Conservation (phyloP, 2,888 invertebrate genomes). For the Pheosia gnoma region DNA sequence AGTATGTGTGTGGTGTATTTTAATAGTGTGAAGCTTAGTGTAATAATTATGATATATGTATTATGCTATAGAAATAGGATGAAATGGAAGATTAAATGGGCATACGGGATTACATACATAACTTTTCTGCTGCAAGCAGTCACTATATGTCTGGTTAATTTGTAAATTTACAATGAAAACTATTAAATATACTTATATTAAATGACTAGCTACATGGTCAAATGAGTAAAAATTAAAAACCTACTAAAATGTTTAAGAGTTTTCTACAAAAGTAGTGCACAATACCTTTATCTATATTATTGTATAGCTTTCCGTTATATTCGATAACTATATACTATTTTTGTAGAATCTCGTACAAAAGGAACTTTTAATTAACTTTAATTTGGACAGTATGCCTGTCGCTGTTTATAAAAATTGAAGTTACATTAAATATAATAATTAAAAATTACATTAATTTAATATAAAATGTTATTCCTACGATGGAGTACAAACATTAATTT, state of each 20-base stretch:
- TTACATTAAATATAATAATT: slow-evolving; percentile 13
- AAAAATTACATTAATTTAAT: slow-evolving; percentile 22
- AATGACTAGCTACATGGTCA: slow-evolving; percentile 16
- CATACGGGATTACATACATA: slow-evolving; percentile 11
- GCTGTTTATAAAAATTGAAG: background rate
- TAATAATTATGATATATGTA: too few relatives aligned
- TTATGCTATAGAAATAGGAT: slow-evolving; percentile 12
- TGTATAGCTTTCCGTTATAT: too few relatives aligned
- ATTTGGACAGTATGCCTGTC: background rate
- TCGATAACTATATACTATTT: too few relatives aligned
- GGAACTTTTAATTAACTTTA: too few relatives aligned
- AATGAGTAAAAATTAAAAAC: background rate
- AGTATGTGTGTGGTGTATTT: too few relatives aligned
- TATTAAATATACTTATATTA: slow-evolving; percentile 24
- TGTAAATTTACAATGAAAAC: slow-evolving; percentile 36
- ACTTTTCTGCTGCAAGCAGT: slow-evolving; percentile 25
- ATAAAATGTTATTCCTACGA: slow-evolving; percentile 6
- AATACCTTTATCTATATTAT: too few relatives aligned
- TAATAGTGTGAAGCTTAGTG: too few relatives aligned
- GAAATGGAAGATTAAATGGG: slow-evolving; percentile 30
- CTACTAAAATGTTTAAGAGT: too few relatives aligned
- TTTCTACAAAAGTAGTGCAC: too few relatives aligned
- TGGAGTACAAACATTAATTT: slow-evolving; percentile 42
- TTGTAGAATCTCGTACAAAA: too few relatives aligned
- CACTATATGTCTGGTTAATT: slow-evolving; percentile 40